These are phyloP conservation scores for Magallana ariakensis DNA, from an alignment of 1,140 invertebrate species.

Conservation along the genomic window DNA sequence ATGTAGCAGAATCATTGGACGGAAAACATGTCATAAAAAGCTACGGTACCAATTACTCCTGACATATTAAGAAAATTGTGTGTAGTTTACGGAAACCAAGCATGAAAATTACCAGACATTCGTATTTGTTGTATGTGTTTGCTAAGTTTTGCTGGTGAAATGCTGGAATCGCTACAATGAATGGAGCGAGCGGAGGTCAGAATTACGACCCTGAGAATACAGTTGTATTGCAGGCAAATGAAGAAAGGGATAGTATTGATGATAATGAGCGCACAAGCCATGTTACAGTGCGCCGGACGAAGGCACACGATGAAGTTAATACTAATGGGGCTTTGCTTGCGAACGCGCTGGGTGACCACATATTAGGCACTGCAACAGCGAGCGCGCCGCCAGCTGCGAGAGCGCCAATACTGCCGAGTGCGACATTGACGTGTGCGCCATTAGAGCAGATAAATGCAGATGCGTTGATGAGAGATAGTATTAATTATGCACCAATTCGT, in stretches of 20 bases:
- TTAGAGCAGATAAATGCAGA: too few species aligned
- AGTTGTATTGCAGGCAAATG: not conserved
- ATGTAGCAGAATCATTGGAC: conserved; percentile 1
- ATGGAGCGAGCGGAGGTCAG: not conserved
- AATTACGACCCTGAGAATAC: conserved; percentile 4
- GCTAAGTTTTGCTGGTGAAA: too few species aligned
- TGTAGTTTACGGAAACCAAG: not conserved
- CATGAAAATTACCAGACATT: not conserved
- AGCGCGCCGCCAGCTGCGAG: not conserved
- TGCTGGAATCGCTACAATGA: not conserved
- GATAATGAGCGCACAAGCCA: not conserved
- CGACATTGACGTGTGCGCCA: too few species aligned
- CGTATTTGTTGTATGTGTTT: too few species aligned
- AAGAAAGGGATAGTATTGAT: not conserved
- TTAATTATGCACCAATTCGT: too few species aligned
- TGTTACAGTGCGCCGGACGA: not conserved
- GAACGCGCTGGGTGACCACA: not conserved
- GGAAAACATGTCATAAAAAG: conserved; percentile 10
- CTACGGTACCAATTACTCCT: not conserved
- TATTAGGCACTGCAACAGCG: too few species aligned
- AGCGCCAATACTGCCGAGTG: not conserved
- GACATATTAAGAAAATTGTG: conserved; percentile 20
- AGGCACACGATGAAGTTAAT: not conserved
- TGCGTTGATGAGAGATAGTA: too few species aligned
- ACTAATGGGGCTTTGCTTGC: too few species aligned